Evolutionary conservation across 2,797 vertebrate species (phyloP), one percentile per base, ranked within the genome.

Genomic region (Rhinophrynus dorsalis): DNA sequence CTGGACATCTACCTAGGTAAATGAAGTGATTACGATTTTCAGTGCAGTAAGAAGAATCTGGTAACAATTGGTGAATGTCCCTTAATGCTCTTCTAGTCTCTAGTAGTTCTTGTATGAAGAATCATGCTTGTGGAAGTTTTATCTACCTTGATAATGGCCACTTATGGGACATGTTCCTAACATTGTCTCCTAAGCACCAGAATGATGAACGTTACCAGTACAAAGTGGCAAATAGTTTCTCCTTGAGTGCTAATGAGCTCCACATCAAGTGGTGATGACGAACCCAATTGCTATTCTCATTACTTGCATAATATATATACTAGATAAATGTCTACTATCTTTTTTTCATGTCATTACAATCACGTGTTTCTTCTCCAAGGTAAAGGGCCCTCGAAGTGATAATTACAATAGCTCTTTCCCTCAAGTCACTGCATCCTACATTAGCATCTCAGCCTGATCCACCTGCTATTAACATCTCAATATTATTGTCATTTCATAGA

Each of bases 241-340:
- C 4, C 8, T 55, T 8, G 17, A 66, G 55, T 68, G 66, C 56
- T 60, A 68, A 68, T 60, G 55, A 68, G 32, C 33, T 60, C 15
- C 15, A 27, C 5, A 32, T 38, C 40, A 29, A n/a, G 24, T 17
- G 32, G 24, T 40, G 23, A 23, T 48, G 47, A n/a, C n/a, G n/a
- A 27, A 2, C 1, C 21, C 17, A 35, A 32, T 33, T 15, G 8
- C 13, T 12, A 37, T 38, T 18, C 42, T 2, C 10, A 29, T 59
- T 11, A 27, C 30, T 50, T 11, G n/a, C 2, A 37, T 27, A n/a
- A 17, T 23, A 15, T 30, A 9, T 9, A n/a, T 27, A 27, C 64
- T 38, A 13, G n/a, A 30, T 37, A 4, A 47, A 1, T n/a, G 15
- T 3, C 37, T 20, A 11, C 15, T 42, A 15, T n/a, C 23, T n/a